These are phyloP conservation scores for Dyspetes luteomarginatus DNA, from an alignment of 2,888 invertebrate species.

Conservation along the genomic window DNA sequence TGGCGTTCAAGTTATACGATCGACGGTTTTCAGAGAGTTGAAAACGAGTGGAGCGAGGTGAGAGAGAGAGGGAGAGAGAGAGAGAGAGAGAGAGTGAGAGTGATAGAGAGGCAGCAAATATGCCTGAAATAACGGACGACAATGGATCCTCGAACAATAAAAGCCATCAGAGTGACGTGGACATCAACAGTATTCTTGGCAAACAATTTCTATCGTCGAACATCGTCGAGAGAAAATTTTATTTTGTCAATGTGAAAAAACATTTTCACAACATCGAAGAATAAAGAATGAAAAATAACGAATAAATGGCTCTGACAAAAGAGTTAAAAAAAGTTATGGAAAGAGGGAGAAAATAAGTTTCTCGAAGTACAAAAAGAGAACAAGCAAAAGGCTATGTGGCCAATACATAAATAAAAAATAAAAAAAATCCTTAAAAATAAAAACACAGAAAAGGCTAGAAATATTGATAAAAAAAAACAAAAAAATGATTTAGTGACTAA, in stretches of 20 bases:
- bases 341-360: background rate
- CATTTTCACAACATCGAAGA: background rate
- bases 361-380: background rate
- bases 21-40: background rate
- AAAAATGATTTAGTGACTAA: too few relatives aligned
- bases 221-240: background rate
- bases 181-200: background rate
- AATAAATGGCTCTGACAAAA: background rate
- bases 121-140: background rate
- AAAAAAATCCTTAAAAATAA: too few relatives aligned
- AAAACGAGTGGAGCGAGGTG: background rate
- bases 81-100: background rate
- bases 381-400: too few relatives aligned
- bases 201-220: background rate
- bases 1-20: slow-evolving; percentile 15
- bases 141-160: slow-evolving; percentile 10
- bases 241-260: background rate
- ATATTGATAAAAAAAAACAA: too few relatives aligned
- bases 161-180: slow-evolving; percentile 6
- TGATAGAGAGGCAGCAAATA: background rate
- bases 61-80: background rate
- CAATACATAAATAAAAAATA: too few relatives aligned
- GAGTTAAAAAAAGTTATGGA: too few relatives aligned
- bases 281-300: background rate
- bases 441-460: too few relatives aligned